Conservation (phyloP, 2,888 invertebrate species). For the Lasioglossum figueresi region DNA sequence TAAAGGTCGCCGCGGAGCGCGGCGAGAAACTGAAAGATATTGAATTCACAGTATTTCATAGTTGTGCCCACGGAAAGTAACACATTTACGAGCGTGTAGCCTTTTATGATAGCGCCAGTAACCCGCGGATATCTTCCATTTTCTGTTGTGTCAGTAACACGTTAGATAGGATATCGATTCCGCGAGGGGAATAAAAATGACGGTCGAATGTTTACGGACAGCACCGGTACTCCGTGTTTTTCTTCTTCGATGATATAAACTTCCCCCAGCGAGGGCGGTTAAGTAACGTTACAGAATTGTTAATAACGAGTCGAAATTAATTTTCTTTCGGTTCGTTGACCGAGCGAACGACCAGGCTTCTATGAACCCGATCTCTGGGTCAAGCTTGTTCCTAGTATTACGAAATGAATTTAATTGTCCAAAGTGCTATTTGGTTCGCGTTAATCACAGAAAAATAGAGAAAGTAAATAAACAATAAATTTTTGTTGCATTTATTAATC, state of each 20-base stretch:
- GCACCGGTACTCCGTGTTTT: conserved; percentile 6
- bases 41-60: conserved; percentile 25
- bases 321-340: background rate
- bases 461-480: no score
- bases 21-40: conserved; percentile 39
- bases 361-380: background rate
- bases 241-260: background rate
- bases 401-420: no score
- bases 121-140: conserved; percentile 40
- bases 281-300: background rate
- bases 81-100: conserved; percentile 44
- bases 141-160: conserved; percentile 45
- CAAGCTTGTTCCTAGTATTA: background rate
- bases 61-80: conserved; percentile 31
- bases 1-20: conserved; percentile 25
- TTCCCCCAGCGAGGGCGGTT: background rate
- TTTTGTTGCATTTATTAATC: no score
- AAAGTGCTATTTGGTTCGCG: no score
- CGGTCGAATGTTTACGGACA: conserved; percentile 29
- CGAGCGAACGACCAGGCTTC: background rate
- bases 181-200: conserved; percentile 39
- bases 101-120: conserved; percentile 48
- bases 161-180: conserved; percentile 53
- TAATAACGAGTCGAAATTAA: background rate
- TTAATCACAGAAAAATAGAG: no score